These are phyloP conservation scores for human (Homo sapiens) DNA, from an alignment of 2,113 vertebrate genomes.

Conservation along the genomic window GRCh38 chr5:176669501-176670000, in stretches of 20 bases:
- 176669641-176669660: fast-evolving
- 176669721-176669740: neutral
- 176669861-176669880: neutral
- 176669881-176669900: neutral
- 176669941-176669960: neutral
- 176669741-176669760: neutral
- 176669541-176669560: neutral
- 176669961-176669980: neutral
- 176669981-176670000: neutral
- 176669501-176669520: neutral
- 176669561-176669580: neutral
- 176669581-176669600: neutral
- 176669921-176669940: neutral
- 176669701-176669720: neutral
- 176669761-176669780: neutral
- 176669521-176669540: fast-evolving
- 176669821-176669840: constrained; percentile 1
- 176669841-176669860: neutral
- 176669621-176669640: fast-evolving
- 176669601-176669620: neutral
- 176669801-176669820: neutral
- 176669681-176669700: neutral
- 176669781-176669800: neutral
- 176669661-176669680: neutral
- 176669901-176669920: neutral